Base-by-base conservation (phyloP, 2,888 invertebrate genomes). In the Rhamphomyia laevipes region DNA sequence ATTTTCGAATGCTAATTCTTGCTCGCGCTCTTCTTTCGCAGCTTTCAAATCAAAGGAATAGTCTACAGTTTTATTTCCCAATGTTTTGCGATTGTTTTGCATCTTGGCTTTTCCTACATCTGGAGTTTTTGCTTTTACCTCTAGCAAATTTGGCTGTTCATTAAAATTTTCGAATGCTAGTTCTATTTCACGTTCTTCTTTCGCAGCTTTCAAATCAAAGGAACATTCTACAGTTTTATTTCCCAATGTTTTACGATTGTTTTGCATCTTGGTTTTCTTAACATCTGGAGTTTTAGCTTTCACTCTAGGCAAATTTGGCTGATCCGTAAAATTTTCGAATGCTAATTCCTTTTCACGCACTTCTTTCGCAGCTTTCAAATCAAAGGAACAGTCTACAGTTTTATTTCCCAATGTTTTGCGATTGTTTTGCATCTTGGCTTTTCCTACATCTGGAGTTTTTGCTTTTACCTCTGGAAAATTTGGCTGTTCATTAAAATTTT, bases 401-500 rank as follows among this genome's bases (percentile, higher is more conserved):
- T 17, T 40, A 2, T 21, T 50, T 3, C 52, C 48, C 23, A 52
- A 33, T 1, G 52, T 50, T 27, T 48, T 44, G 4, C 48, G 40
- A 6, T 47, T 41, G 23, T 48, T 45, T 11, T 50, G 27, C 0
- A 18, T 1, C 7, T 30, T 1, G 0, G 16, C 11, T 30, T 50
- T 52, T n/a, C 40, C 38, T 0, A 27, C 42, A n/a, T 43, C 48
- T 1, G 52, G 52, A 9, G 52, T 53, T 10, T 46, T 35, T 5
- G 13, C 41, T 1, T 7, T 15, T 15, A 44, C 2, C 2, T 31
- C 13, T 3, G 21, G 6, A 15, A 47, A 21, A 11, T 31, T 23
- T 2, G 50, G 50, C 12, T 50, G n/a, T 1, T 53, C 52, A 17
- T 47, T 42, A n/a, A 53, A 50, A 16, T 53, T 48, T 9, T 47